Base-by-base conservation (phyloP, 2,113 vertebrate genomes). In the Pedionomus torquatus region DNA sequence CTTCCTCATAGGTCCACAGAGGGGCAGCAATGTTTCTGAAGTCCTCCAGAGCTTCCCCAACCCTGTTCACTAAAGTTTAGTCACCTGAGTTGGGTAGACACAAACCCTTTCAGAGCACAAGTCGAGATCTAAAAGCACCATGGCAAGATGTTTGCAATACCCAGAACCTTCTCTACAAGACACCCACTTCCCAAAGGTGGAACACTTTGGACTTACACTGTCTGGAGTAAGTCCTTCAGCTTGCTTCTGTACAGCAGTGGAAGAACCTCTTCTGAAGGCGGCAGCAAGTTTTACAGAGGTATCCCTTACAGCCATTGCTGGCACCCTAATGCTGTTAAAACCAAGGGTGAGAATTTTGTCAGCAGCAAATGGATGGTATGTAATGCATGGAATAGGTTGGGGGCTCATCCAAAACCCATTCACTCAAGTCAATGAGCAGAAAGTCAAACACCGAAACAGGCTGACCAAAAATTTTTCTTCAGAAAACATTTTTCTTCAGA, bases 331-430 rank as follows among this genome's bases (percentile, higher is more conserved):
- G 2, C 17, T 85, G 49, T 54, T 54, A 2, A 87, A 81, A n/a
- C 31, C 28, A 54, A 69, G 15, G 11, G 11, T 37, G 17, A 76
- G 39, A 26, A 46, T 46, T 89, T 92, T 13, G 9, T 6, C 68
- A 81, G 70, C 35, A 91, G 41, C 39, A 57, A 28, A 83, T 4
- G 0, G 41, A 25, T 87, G 54, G 61, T 69, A 19, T 0, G 0
- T 51, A 43, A 37, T 41, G 44, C 52, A 7, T 39, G 39, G 46
- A 80, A 49, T 37, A n/a, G 43, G 13, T 66, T 5, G 2, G 17
- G 13, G 37, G 5, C 28, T 74, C 28, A 46, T 70, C 57, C 71
- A 58, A 70, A 90, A 57, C 44, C 17, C 28, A 5, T 43, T 70
- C 52, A 60, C 7, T 76, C 17, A 60, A 65, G 52, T 25, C 63